Evolutionary conservation across 2,888 invertebrate genomes (phyloP), one percentile per base, ranked within the genome.

Genomic region (Uloborus plumipes): DNA sequence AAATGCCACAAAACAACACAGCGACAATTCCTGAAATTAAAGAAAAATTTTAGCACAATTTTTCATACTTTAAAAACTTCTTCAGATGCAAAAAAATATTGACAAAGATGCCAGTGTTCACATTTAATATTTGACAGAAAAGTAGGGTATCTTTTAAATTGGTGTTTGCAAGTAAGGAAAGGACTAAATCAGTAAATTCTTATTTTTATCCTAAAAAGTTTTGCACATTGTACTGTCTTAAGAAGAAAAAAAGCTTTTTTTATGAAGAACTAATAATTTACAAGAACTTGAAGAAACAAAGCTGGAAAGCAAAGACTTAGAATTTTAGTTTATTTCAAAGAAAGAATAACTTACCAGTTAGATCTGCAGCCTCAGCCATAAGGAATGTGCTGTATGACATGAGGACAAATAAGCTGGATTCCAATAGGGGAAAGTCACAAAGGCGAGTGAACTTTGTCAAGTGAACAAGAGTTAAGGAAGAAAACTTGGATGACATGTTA

Each of bases 341-440:
- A 11, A 26, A 26, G 4, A 39, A 7, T 39, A 11, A 39, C 1
- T 64, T 90, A 95, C 96, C 98, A 87, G 98, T 98, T n/a, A 99
- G 91, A 89, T 97, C 95, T 67, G 95, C 93, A 65, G 96, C 97
- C 91, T 99, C 99, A 0, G 98, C 98, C 85, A 98, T 94, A 83
- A 99, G 92, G 90, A 99, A 99, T 61, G 98, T 97, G 87, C 96
- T 95, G 89, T 99, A 99, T 0, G 98, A 98, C 96, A 98, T 98
- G 74, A 99, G 92, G 71, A 99, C 96, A 90, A 99, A 99, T 59
- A 99, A 92, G 0, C 98, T 96, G 0, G 97, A 97, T 89, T 99
- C 99, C 87, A 99, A 90, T 59, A 98, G 90, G 0, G 99, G 98
- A 91, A 97, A 97, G 88, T 99, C 98, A 84, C 95, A 92, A 20